A percentile compares a stretch with the other conserved stretches of the same genome.
phyloP scores from a whole-genome alignment of 1,140 invertebrate genomes.

The Sminthurinus signatus region DNA sequence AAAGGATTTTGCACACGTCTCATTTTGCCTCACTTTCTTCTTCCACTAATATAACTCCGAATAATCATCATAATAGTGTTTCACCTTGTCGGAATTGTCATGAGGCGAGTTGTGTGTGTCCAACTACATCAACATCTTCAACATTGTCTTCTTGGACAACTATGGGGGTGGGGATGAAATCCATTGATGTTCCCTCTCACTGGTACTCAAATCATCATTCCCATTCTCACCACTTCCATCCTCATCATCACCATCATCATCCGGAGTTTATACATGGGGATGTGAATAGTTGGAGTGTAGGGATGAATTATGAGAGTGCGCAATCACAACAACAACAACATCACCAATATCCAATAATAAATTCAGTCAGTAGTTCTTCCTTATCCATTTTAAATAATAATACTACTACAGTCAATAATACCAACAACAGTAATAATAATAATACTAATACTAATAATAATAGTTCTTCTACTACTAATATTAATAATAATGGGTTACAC shows the following conservation, averaged over 20 bases:
- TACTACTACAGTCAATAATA: background rate
- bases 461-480: background rate
- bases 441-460: background rate
- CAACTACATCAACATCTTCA: background rate
- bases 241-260: too few relatives aligned
- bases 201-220: slow-evolving; percentile 1
- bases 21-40: background rate
- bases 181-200: background rate
- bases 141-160: too few relatives aligned
- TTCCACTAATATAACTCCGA: background rate
- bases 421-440: background rate
- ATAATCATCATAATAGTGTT: background rate
- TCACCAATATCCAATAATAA: slow-evolving; percentile 6
- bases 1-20: background rate
- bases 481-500: background rate
- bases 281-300: background rate
- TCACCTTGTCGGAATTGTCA: background rate
- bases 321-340: background rate
- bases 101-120: background rate
- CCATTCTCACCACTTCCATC: background rate
- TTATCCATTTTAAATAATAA: background rate
- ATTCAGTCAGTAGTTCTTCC: too few relatives aligned
- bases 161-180: too few relatives aligned
- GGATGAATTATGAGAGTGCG: background rate
- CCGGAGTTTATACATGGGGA: too few relatives aligned